These are phyloP conservation scores for Ahaetulla prasina DNA, from an alignment of 2,113 vertebrate genomes.

Conservation along the genomic window DNA sequence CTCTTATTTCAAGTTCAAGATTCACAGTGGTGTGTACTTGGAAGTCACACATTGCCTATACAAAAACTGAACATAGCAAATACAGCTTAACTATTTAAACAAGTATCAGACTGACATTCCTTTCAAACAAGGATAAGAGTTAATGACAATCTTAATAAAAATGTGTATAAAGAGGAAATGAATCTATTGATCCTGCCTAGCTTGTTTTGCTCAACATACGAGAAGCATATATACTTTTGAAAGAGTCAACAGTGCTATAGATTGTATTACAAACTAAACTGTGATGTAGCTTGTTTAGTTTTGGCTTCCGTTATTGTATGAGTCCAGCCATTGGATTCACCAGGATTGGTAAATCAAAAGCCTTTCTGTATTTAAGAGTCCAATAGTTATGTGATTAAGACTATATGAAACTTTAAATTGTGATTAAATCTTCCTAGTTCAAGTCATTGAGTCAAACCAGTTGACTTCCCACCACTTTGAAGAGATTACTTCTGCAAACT, in stretches of 20 bases:
- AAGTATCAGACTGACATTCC: neutral
- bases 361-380: neutral
- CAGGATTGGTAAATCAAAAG: neutral
- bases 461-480: neutral
- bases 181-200: neutral
- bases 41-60: neutral
- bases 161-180: neutral
- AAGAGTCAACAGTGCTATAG: neutral
- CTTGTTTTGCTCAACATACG: neutral
- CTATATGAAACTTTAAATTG: neutral
- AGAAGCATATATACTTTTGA: neutral
- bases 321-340: neutral
- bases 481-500: neutral
- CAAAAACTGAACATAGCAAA: neutral
- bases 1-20: conserved; percentile 20
- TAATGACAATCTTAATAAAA: neutral
- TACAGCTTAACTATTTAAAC: neutral
- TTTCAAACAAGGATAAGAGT: neutral
- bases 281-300: neutral
- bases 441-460: neutral
- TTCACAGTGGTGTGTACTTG: neutral
- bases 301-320: neutral
- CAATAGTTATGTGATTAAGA: neutral
- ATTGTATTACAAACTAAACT: neutral
- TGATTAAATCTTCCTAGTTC: neutral